Percentiles rank a stretch among this genome's conserved stretches.
Conservation (phyloP, 2,888 invertebrate species). For the Platycnemis pennipes region DNA sequence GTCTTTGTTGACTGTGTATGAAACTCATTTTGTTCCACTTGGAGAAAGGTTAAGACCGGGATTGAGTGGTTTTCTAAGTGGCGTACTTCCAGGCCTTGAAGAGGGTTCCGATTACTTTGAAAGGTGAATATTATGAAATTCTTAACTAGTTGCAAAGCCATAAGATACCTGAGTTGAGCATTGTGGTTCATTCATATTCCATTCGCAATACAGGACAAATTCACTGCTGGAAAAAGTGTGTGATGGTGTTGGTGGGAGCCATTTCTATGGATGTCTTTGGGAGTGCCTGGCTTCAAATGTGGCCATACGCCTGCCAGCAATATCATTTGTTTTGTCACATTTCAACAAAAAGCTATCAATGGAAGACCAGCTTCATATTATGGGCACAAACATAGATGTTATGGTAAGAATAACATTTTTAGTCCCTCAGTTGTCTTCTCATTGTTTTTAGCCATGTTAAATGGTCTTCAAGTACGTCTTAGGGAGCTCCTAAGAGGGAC, state of each 20-base stretch:
- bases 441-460: too few species aligned
- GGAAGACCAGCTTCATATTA: slow-evolving; percentile 90
- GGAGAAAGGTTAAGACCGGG: slow-evolving; percentile 89
- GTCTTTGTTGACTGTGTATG: slow-evolving; percentile 89
- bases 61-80: slow-evolving; percentile 92
- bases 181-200: slow-evolving; percentile 50
- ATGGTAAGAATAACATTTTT: slow-evolving; percentile 84
- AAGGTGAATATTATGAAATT: slow-evolving; percentile 79
- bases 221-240: slow-evolving; percentile 86
- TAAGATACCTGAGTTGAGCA: neutral
- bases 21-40: slow-evolving; percentile 92
- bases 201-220: slow-evolving; percentile 81
- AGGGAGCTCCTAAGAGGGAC: too few species aligned
- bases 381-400: slow-evolving; percentile 91
- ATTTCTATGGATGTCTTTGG: slow-evolving; percentile 94
- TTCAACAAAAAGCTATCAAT: slow-evolving; percentile 89
- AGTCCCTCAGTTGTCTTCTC: too few species aligned
- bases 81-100: slow-evolving; percentile 92
- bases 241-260: slow-evolving; percentile 87
- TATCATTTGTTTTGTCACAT: slow-evolving; percentile 89
- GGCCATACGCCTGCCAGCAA: slow-evolving; percentile 89
- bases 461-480: too few species aligned
- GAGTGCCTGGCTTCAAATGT: slow-evolving; percentile 91
- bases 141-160: neutral
- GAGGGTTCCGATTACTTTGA: slow-evolving; percentile 92